Evolutionary conservation across 2,888 invertebrate species (phyloP).

Genomic region (Nomada ferruginata): DNA sequence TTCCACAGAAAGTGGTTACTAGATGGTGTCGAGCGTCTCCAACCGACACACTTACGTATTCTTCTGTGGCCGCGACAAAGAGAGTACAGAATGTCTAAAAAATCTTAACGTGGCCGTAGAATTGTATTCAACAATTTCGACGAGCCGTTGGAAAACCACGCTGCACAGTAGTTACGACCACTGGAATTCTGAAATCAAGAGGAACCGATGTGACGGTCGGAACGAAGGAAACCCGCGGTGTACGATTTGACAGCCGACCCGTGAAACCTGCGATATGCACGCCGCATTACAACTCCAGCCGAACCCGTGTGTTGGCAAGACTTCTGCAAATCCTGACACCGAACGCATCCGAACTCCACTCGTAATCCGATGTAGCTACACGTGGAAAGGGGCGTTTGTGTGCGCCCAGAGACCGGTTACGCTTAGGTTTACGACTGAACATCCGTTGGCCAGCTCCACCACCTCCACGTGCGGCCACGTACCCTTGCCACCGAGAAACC

Average conservation of each 20-base stretch:
- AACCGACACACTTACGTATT: not conserved
- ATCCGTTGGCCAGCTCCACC: not conserved
- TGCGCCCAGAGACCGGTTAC: slow-evolving; percentile 38
- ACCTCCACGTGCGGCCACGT: not conserved
- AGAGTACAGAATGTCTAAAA: not conserved
- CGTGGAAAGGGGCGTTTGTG: slow-evolving; percentile 39
- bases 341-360: slow-evolving; percentile 60
- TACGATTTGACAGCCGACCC: slow-evolving; percentile 67
- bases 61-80: not conserved
- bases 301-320: slow-evolving; percentile 18
- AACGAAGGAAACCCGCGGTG: slow-evolving; percentile 54
- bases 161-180: not conserved
- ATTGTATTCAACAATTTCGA: not conserved
- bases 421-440: slow-evolving; percentile 54
- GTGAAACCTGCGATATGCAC: slow-evolving; percentile 57
- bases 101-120: not conserved
- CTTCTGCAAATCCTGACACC: slow-evolving; percentile 58
- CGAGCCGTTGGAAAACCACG: not conserved
- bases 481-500: not conserved
- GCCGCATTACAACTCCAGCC: slow-evolving; percentile 50
- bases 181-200: slow-evolving; percentile 3
- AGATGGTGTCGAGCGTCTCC: not conserved
- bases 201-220: slow-evolving; percentile 9
- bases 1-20: not conserved
- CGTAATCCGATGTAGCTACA: slow-evolving; percentile 65